Evolutionary conservation across 2,113 vertebrate species (phyloP).

Genomic region (Equus quagga): DNA sequence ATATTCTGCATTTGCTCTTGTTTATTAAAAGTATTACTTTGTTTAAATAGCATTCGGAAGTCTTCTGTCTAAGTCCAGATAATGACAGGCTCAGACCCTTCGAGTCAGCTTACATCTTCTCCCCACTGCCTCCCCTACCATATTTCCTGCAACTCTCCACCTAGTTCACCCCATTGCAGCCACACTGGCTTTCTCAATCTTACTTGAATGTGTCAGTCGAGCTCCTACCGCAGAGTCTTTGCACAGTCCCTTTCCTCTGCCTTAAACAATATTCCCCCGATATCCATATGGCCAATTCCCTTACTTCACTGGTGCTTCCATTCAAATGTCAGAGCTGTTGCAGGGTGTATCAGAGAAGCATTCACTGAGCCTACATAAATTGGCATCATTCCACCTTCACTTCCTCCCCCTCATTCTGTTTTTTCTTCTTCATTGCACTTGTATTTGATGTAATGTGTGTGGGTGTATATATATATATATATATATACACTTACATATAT

Average conservation of each 20-base stretch:
- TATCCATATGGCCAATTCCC: neutral
- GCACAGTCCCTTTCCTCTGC: neutral
- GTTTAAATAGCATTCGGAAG: neutral
- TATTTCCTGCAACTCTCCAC: neutral
- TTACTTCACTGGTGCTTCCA: neutral
- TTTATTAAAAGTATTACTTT: neutral
- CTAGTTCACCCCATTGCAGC: neutral
- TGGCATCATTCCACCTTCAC: neutral
- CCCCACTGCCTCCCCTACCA: neutral
- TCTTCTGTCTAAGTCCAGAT: neutral
- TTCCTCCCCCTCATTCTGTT: neutral
- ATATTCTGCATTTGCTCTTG: neutral
- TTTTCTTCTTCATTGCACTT: neutral
- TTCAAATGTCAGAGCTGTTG: neutral
- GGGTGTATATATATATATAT: no score
- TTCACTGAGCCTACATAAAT: neutral
- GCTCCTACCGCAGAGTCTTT: neutral
- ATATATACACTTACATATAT: fast-evolving
- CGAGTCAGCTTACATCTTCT: neutral
- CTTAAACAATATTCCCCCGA: neutral
- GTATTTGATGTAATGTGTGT: neutral
- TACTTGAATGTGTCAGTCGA: neutral
- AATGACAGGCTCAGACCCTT: neutral
- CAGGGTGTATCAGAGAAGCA: neutral
- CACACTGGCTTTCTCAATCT: neutral